Evolutionary conservation across 2,113 vertebrate species (phyloP), one percentile per base, ranked within the genome.

Genomic region (Pavo muticus): DNA sequence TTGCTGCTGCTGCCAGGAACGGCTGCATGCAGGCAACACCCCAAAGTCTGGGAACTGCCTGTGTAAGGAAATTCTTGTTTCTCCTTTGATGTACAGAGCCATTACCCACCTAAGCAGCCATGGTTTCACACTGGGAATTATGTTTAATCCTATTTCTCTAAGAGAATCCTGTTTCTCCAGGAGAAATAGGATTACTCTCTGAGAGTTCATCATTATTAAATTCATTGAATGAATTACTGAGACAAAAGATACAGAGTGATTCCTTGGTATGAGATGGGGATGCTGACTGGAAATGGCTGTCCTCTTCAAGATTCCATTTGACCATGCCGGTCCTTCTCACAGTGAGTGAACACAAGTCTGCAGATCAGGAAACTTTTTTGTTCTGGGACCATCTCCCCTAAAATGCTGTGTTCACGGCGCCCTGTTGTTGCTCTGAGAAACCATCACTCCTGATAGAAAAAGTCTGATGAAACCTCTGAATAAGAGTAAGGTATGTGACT

Each of bases 181-280:
- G 35, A 70, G 19, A 69, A 95, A 95, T 72, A 44, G 32, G 61
- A 82, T 84, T 91, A 69, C 92, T 90, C 32, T 71, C 44, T 65
- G 67, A 44, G 84, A 89, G 29, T 73, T 91, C 87, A 61, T 94
- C 77, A 85, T 92, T 72, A 45, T 79, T 87, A 87, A 84, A n/a
- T 84, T 57, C 40, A 88, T 91, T 84, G 47, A 71, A 59, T 18
- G 35, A 84, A 76, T 79, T 7, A 44, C 45, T 40, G 65, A 82
- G 35, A 69, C 25, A 74, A 78, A 92, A 57, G 37, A 20, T 29
- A 37, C 15, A 13, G 1, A 45, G 54, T 7, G 70, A 54, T 92
- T 89, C 68, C 60, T 61, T 0, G 1, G 4, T 37, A 19, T 40
- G 7, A 18, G 54, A 19, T 15, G 45, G 40, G 32, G n/a, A 17